Base-by-base conservation (phyloP, 1,140 invertebrate genomes). In the Listronotus oregonensis region DNA sequence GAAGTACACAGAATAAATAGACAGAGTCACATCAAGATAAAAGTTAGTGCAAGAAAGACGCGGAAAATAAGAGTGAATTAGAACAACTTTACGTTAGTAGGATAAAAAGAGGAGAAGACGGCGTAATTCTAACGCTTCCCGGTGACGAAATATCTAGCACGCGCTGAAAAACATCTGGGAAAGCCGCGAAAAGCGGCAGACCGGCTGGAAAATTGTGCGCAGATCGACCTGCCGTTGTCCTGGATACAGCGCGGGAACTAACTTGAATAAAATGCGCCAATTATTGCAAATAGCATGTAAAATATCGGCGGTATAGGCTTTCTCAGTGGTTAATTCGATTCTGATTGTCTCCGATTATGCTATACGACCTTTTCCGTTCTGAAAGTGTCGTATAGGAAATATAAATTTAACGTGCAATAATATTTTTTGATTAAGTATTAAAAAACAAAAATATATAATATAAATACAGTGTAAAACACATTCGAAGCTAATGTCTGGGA, bases 151-250 rank as follows among this genome's bases (percentile, higher is more conserved):
- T 46, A 46, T 46, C 43, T 21, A 46, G 43, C 43, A 46, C 43
- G 43, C 43, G 43, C 43, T 46, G 43, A 21, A n/a, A 46, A 46
- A 46, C 43, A 46, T 46, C 43, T 46, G 43, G 43, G 43, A 46
- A 46, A 46, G 18, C 14, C 18, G 43, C 14, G 43, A 46, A 46
- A 46, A 46, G 1, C 18, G 43, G 43, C 43, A 21, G 43, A 21
- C 14, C 43, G 14, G 14, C 43, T 21, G 14, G 43, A 21, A 46
- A 46, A 17, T 11, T 21, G 43, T 46, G 43, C 43, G 43, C 43
- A 46, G 43, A 46, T 46, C 43, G 43, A 46, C 43, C 43, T 46
- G 43, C 43, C 43, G 43, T 46, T 46, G 43, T 46, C 43, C 43
- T 21, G 43, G 43, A 46, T 46, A 46, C 43, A 15, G 43, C 14